Evolutionary conservation across 2,113 vertebrate genomes (phyloP).

Genomic region (Gorsachius goisagi): DNA sequence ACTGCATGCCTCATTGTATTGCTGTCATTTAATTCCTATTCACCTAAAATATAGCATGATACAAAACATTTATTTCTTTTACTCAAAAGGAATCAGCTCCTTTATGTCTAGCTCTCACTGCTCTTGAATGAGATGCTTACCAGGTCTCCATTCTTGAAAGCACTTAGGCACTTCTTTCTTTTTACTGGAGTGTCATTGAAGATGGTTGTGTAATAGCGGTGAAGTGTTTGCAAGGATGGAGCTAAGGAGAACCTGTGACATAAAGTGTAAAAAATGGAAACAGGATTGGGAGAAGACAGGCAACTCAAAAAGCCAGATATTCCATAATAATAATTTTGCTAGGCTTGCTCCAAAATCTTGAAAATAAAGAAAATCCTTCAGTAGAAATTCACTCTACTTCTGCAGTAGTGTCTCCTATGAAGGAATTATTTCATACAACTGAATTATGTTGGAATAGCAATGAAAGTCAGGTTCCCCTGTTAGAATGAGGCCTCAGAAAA

Average conservation of each 20-base stretch:
- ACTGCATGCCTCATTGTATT: not conserved
- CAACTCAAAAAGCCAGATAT: not conserved
- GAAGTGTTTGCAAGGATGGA: not conserved
- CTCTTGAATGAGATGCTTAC: not conserved
- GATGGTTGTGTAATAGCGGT: not conserved
- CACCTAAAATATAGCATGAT: not conserved
- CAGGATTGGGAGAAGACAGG: not conserved
- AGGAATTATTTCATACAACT: not conserved
- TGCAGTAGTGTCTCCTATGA: not conserved
- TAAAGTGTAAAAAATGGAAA: not conserved
- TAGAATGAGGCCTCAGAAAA: not conserved
- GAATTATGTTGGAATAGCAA: not conserved
- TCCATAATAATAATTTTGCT: not conserved
- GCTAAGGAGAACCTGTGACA: not conserved
- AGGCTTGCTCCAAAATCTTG: not conserved
- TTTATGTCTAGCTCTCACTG: slow-evolving; percentile 17
- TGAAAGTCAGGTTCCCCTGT: not conserved
- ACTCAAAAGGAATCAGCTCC: not conserved
- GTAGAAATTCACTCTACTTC: not conserved
- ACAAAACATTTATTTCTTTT: not conserved
- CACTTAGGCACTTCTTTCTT: slow-evolving; percentile 14
- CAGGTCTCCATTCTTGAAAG: slow-evolving; percentile 19
- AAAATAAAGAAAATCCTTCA: not conserved
- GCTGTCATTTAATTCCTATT: not conserved
- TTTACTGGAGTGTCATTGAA: slow-evolving; percentile 9